Base-by-base conservation (phyloP, 1,140 invertebrate genomes). In the Uloborus diversus region DNA sequence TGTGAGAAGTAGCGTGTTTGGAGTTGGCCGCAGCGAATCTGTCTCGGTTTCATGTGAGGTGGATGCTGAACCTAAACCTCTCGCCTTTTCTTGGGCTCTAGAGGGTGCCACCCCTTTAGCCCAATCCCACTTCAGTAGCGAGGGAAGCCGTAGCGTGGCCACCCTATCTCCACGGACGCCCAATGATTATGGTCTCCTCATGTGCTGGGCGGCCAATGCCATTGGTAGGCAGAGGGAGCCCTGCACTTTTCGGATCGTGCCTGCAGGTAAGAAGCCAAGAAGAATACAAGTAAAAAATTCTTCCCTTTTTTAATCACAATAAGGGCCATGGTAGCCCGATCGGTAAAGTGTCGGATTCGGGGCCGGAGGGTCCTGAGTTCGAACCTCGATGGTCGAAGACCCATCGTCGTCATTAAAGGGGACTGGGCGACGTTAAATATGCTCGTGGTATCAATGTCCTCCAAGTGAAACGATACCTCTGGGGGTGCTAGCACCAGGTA, bases 151-250 rank as follows among this genome's bases (percentile, higher is more conserved):
- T 3, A 82, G 82, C 42, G 33, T 81, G 2, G 82, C 82, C 3
- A 82, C 81, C 4, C 93, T 90, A 86, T 90, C 88, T 62, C 90
- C 90, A 30, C 88, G 87, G 69, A 86, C 85, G 61, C 90, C 90
- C 62, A 88, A 89, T 27, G 94, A 96, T 85, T 91, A 94, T 81
- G 94, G 94, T 71, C 93, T 92, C 70, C 87, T 96, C 0, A 91
- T 93, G 23, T 96, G 94, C 84, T 95, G 93, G 93, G 94, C 94
- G 1, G 91, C 89, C 83, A 96, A 95, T 87, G 89, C 89, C 79
- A 90, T 95, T 17, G 94, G 94, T 51, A 90, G 91, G 82, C 94
- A 95, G 87, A 89, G 89, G 79, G 89, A 89, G 81, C 94, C 94
- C 3, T 96, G 94, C 85, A 87, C 93, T 66, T 94, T 95, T 86